These are phyloP conservation scores for Bovichtus variegatus DNA, from an alignment of 2,797 vertebrate species.

Conservation along the genomic window DNA sequence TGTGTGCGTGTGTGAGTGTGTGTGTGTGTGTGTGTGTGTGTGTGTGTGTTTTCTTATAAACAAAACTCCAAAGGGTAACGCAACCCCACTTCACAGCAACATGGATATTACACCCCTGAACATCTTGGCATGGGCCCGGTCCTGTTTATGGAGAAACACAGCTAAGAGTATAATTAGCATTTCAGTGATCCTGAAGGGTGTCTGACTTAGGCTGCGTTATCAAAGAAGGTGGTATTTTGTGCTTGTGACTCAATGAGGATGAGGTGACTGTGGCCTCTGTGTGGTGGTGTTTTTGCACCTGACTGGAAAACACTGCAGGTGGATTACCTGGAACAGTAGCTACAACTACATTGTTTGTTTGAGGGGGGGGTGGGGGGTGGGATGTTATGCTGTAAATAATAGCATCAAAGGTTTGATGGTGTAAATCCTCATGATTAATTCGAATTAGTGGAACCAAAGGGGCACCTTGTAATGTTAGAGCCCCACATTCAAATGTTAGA, in stretches of 20 bases:
- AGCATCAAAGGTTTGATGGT: slow-evolving; percentile 19
- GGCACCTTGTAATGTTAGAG: slow-evolving; percentile 15
- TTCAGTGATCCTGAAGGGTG: slow-evolving; percentile 81
- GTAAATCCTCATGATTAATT: slow-evolving; percentile 38
- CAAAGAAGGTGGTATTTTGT: slow-evolving; percentile 82
- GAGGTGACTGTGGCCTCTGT: slow-evolving; percentile 63
- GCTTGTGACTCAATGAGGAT: slow-evolving; percentile 71
- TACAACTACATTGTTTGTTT: slow-evolving; percentile 42
- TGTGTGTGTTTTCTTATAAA: slow-evolving; percentile 85
- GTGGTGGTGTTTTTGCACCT: slow-evolving; percentile 71
- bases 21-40: slow-evolving; percentile 29
- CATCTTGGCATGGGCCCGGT: slow-evolving; percentile 75
- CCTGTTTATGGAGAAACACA: slow-evolving; percentile 86
- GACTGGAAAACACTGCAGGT: slow-evolving; percentile 77
- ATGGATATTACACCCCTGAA: slow-evolving; percentile 84
- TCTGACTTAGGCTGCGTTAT: slow-evolving; percentile 81
- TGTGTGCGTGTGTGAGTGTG: slow-evolving; percentile 23
- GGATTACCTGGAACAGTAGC: slow-evolving; percentile 61
- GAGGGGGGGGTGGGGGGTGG: background rate
- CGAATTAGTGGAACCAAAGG: background rate
- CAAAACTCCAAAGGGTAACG: slow-evolving; percentile 86
- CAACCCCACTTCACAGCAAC: slow-evolving; percentile 85
- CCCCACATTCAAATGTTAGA: slow-evolving; percentile 39
- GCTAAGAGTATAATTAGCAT: slow-evolving; percentile 83
- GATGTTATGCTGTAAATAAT: slow-evolving; percentile 19